phyloP scores from a whole-genome alignment of 1,140 invertebrate species.

The Drosophila teissieri region DNA sequence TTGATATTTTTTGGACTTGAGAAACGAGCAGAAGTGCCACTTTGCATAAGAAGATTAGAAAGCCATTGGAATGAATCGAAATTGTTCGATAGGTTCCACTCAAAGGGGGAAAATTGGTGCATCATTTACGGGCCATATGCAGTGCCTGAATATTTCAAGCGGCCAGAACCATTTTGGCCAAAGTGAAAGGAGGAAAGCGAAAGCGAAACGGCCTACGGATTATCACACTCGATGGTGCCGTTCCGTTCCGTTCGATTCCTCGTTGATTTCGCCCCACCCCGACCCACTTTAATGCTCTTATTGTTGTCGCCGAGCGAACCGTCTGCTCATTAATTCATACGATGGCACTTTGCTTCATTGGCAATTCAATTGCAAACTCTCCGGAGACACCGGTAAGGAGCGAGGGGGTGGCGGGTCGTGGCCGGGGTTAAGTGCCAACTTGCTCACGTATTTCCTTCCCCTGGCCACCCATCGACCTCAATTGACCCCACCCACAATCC shows the following conservation, averaged over 20 bases:
- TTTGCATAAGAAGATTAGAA: not conserved
- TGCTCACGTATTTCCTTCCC: conserved; percentile 47
- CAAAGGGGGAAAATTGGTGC: conserved; percentile 6
- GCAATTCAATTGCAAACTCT: conserved; percentile 54
- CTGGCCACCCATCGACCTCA: conserved; percentile 20
- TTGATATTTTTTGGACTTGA: no score
- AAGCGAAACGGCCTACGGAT: conserved; percentile 63
- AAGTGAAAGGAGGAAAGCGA: conserved; percentile 68
- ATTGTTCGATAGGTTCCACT: conserved; percentile 8
- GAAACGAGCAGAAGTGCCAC: no score
- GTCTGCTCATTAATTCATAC: conserved; percentile 78
- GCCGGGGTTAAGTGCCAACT: conserved; percentile 65
- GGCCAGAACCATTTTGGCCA: conserved; percentile 35
- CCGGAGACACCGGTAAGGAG: conserved; percentile 26
- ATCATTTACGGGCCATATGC: conserved; percentile 15
- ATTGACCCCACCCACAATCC: conserved; percentile 8
- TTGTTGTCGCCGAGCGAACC: conserved; percentile 36
- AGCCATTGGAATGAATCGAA: conserved; percentile 1
- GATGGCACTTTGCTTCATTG: conserved; percentile 74
- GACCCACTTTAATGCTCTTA: conserved; percentile 41
- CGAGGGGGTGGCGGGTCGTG: not conserved
- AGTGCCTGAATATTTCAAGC: conserved; percentile 73
- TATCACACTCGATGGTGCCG: conserved; percentile 70
- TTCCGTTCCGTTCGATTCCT: conserved; percentile 14
- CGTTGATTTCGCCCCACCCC: not conserved